A percentile compares a stretch with the other conserved stretches of the same genome.
These are phyloP conservation scores for Rhizomys pruinosus DNA, from an alignment of 2,113 vertebrate species.

Conservation along the genomic window DNA sequence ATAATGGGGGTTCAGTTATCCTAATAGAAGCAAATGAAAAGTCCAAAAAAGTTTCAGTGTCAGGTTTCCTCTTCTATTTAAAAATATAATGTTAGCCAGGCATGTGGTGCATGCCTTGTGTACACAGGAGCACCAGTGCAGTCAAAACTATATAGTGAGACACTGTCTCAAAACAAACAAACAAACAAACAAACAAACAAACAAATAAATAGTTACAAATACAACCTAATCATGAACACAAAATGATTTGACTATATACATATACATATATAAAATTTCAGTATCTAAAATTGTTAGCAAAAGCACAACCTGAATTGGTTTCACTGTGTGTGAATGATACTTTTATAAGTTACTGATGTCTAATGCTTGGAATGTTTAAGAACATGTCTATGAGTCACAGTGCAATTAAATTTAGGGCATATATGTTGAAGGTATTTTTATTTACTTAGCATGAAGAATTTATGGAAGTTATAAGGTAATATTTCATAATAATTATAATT, in stretches of 20 bases:
- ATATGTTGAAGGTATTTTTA: neutral
- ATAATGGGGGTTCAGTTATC: too few relatives aligned
- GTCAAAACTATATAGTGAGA: too few relatives aligned
- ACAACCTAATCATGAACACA: too few relatives aligned
- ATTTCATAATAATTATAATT: neutral
- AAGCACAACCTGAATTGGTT: neutral
- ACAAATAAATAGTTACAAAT: neutral
- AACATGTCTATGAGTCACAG: too few relatives aligned
- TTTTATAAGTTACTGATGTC: neutral
- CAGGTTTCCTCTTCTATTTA: neutral
- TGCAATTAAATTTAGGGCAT: neutral
- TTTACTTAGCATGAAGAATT: conserved; percentile 26
- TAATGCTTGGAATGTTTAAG: neutral
- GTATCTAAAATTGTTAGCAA: neutral
- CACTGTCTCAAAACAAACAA: too few relatives aligned
- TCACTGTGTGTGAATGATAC: neutral
- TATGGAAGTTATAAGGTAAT: neutral
- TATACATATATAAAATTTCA: neutral
- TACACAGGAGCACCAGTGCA: neutral
- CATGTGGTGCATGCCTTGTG: too few relatives aligned
- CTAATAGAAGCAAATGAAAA: too few relatives aligned
- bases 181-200: neutral
- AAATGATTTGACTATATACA: neutral
- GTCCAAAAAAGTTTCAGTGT: neutral
- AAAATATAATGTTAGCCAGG: neutral